Percentiles rank a stretch among this genome's conserved stretches.
phyloP scores from a whole-genome alignment of 2,888 invertebrate species.

The Eremobia ochroleuca region DNA sequence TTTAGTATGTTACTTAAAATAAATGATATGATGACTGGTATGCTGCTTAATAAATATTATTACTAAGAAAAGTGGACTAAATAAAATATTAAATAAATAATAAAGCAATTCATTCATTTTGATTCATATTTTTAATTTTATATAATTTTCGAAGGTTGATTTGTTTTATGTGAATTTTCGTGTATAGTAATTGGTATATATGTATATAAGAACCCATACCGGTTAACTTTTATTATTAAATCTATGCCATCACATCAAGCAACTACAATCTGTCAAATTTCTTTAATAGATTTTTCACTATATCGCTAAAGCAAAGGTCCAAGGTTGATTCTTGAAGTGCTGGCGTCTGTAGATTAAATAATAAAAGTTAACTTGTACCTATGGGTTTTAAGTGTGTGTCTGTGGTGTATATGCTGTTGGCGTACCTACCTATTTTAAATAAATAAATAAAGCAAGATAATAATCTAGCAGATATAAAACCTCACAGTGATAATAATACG shows the following conservation, averaged over 20 bases:
- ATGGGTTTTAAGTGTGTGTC: no score
- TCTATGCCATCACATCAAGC: no score
- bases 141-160: not conserved
- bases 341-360: no score
- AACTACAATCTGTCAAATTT: no score
- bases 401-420: no score
- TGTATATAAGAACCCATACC: not conserved
- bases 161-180: not conserved
- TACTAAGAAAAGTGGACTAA: not conserved
- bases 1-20: not conserved
- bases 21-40: no score
- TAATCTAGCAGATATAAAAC: slow-evolving; percentile 10
- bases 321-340: no score
- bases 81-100: not conserved
- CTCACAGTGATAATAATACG: slow-evolving; percentile 21
- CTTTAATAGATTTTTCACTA: no score
- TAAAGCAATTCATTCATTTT: not conserved
- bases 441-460: not conserved
- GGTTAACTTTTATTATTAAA: not conserved
- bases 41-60: not conserved
- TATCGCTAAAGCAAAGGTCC: no score
- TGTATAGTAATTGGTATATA: not conserved
- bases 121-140: not conserved
- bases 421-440: no score
- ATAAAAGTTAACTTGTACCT: no score